Evolutionary conservation across 2,797 vertebrate genomes (phyloP).

Genomic region (Chelonia mydas): DNA sequence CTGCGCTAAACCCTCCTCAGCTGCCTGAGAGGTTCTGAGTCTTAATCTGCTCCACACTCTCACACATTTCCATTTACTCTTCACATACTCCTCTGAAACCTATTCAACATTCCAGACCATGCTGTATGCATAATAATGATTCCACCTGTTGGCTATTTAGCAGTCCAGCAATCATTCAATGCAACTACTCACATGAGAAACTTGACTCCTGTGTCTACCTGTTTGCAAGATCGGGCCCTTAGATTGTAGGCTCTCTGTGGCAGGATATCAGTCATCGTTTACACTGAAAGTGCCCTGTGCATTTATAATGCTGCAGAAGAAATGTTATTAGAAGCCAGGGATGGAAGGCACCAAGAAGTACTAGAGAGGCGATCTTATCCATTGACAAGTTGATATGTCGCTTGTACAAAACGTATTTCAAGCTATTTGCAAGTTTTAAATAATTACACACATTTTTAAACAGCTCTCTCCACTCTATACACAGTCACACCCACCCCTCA

Average conservation of each 20-base stretch:
- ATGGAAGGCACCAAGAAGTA: background rate
- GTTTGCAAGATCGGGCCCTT: background rate
- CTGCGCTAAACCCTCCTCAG: background rate
- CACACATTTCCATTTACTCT: constrained; percentile 45
- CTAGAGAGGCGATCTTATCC: background rate
- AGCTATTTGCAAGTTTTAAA: constrained; percentile 2
- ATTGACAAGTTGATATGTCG: background rate
- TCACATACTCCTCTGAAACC: constrained; percentile 54
- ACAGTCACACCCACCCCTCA: background rate
- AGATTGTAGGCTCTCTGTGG: background rate
- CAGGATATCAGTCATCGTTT: background rate
- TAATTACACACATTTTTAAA: rapidly evolving
- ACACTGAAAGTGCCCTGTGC: background rate
- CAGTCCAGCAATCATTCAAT: rapidly evolving
- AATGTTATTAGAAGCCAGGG: background rate
- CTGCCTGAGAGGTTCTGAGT: constrained; percentile 22
- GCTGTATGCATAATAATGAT: background rate
- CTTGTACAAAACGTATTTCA: background rate
- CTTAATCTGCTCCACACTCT: background rate
- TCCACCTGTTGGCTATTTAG: constrained; percentile 60
- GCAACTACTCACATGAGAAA: rapidly evolving
- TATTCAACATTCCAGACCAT: background rate
- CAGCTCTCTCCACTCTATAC: constrained; percentile 1
- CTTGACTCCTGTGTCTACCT: rapidly evolving
- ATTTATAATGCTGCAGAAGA: background rate